A percentile compares a stretch with the other conserved stretches of the same genome.
Evolutionary conservation across 1,140 invertebrate species (phyloP).

Genomic region (Scaptomyza graminum): DNA sequence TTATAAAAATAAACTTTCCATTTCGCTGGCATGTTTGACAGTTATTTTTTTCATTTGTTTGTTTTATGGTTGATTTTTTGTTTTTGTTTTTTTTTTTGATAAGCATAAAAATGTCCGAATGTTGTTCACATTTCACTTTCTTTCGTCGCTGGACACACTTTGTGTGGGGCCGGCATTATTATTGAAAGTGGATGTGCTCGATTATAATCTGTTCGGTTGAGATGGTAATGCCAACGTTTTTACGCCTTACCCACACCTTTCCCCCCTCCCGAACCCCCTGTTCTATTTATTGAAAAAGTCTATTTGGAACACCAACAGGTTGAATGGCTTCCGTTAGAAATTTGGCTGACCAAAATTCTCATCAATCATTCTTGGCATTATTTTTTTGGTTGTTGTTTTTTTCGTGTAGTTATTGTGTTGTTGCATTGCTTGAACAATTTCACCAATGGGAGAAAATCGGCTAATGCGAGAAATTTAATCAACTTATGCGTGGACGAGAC

Average conservation of each 20-base stretch:
- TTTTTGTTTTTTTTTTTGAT: constrained; percentile 43
- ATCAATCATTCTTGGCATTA: constrained; percentile 68
- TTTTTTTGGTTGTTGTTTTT: constrained; percentile 1
- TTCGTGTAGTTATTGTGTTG: constrained; percentile 4
- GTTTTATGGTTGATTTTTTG: background rate
- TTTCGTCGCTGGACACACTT: constrained; percentile 43
- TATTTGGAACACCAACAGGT: constrained; percentile 44
- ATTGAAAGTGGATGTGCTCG: constrained; percentile 65
- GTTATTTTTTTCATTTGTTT: background rate
- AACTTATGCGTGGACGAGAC: constrained; percentile 69
- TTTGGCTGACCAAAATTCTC: constrained; percentile 59
- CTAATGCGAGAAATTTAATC: constrained; percentile 78
- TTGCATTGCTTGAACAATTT: constrained; percentile 49
- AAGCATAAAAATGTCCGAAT: constrained; percentile 59
- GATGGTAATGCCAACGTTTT: constrained; percentile 28
- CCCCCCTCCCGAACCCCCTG: background rate
- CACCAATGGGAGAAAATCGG: constrained; percentile 68
- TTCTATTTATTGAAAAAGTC: constrained; percentile 27
- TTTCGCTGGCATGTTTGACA: constrained; percentile 55
- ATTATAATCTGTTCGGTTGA: constrained; percentile 57
- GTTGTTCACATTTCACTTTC: constrained; percentile 71
- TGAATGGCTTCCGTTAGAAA: constrained; percentile 62
- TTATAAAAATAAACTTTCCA: constrained; percentile 61
- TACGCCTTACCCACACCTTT: background rate
- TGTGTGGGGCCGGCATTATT: constrained; percentile 53